Evolutionary conservation across 2,797 vertebrate genomes (phyloP), one percentile per base, ranked within the genome.

Genomic region (Champsocephalus gunnari): DNA sequence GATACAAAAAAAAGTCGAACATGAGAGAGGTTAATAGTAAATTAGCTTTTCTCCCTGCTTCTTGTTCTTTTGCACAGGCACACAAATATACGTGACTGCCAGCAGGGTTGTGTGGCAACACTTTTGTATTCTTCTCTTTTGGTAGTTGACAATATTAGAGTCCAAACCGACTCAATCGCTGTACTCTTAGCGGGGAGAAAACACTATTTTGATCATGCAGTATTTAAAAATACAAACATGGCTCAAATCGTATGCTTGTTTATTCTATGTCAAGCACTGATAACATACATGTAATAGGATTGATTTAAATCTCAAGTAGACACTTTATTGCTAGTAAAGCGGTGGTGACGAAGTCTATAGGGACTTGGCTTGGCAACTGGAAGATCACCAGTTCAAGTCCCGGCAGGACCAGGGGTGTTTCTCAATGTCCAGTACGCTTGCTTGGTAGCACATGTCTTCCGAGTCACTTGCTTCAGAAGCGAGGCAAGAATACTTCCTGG

Each of bases 1-100:
- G 66, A 67, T 32, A 41, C 43, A 73, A 70, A 77, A 61, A 80
- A 78, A 80, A 71, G 43, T 56, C 73, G 24, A 64, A 82, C 67
- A 81, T 79, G 58, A 87, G 87, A 73, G 73, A 87, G 71, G 74
- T 81, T 72, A 55, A 81, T 56, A 58, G 53, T 41, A 60, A 82
- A 87, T 62, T 48, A 57, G 50, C 64, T 72, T 72, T 71, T 72
- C 63, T 74, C 54, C 47, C 28, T 12, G n/a, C 50, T 66, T 80
- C 81, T 53, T 70, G 3, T 70, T 51, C 24, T 71, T 54, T 55
- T 58, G n/a, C 19, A 58, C 19, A 51, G 12, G 43, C 17, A 12
- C 24, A 50, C 32, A 66, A 38, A 58, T 67, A 61, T 73, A 41
- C 71, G 55, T 49, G 8, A 34, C 16, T 64, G 43, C 12, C 45